A percentile compares a stretch with the other conserved stretches of the same genome.
Evolutionary conservation across 2,888 invertebrate species (phyloP).

Genomic region (Anthophora plumipes): DNA sequence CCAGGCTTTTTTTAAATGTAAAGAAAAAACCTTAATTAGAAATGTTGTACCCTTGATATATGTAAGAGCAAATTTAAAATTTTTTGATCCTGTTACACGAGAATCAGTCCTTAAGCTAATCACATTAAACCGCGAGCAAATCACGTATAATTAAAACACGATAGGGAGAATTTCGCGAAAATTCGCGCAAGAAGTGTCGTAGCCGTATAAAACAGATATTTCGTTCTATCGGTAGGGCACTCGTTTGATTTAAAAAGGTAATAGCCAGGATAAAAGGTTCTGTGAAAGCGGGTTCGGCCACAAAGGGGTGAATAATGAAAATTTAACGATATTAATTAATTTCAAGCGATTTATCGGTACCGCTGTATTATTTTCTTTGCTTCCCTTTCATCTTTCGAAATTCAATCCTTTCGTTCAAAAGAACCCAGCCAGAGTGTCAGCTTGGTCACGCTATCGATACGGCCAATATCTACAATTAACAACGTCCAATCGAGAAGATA

Average conservation of each 20-base stretch:
- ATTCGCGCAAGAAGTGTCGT: background rate
- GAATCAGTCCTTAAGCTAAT: too few relatives aligned
- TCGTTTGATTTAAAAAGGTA: background rate
- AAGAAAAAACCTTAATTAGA: too few relatives aligned
- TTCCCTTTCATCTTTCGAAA: constrained; percentile 5
- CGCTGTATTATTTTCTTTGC: constrained; percentile 1
- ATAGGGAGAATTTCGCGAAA: background rate
- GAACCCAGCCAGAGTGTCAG: background rate
- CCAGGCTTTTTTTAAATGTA: too few relatives aligned
- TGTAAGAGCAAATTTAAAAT: too few relatives aligned
- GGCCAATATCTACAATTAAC: constrained; percentile 20
- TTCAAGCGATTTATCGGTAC: constrained; percentile 20
- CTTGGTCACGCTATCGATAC: background rate
- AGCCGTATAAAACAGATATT: background rate
- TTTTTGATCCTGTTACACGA: too few relatives aligned
- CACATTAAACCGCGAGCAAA: too few relatives aligned
- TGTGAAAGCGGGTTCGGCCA: background rate
- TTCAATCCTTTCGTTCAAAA: background rate
- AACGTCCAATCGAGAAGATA: background rate
- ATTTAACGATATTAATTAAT: constrained; percentile 41
- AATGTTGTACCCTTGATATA: too few relatives aligned
- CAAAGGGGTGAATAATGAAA: constrained; percentile 8
- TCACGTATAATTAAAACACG: background rate
- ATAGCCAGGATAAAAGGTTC: constrained; percentile 9
- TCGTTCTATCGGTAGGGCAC: background rate